These are phyloP conservation scores for Drosophila recens DNA, from an alignment of 2,888 invertebrate species.

Conservation along the genomic window DNA sequence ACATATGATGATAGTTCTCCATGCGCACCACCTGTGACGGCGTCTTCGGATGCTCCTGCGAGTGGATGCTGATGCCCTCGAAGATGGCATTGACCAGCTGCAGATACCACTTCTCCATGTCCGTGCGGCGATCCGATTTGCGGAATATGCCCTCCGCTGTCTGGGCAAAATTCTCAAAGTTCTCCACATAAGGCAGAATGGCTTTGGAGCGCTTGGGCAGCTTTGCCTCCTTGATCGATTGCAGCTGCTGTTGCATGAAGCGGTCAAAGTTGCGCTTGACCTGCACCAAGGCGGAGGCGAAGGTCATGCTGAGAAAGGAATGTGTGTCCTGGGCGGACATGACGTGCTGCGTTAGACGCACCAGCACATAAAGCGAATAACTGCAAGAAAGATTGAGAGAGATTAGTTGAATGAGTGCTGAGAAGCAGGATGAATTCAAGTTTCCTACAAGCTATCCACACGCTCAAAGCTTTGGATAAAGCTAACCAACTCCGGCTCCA, in stretches of 20 bases:
- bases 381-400: conserved; percentile 85
- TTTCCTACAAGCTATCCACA: conserved; percentile 93
- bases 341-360: conserved; percentile 96
- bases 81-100: conserved; percentile 93
- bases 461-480: conserved; percentile 95
- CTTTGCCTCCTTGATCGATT: conserved; percentile 91
- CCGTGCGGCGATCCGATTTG: conserved; percentile 93
- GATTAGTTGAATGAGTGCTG: neutral
- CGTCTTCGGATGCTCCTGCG: conserved; percentile 94
- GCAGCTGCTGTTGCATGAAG: conserved; percentile 93
- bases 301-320: conserved; percentile 94
- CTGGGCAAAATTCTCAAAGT: conserved; percentile 95
- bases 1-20: conserved; percentile 98
- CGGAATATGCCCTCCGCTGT: conserved; percentile 95
- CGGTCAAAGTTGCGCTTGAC: conserved; percentile 96
- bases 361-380: conserved; percentile 97
- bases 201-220: conserved; percentile 91
- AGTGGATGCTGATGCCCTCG: conserved; percentile 91
- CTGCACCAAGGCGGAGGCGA: conserved; percentile 93
- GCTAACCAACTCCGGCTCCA: conserved; percentile 94
- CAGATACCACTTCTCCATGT: conserved; percentile 96
- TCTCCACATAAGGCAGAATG: conserved; percentile 94
- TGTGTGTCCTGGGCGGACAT: conserved; percentile 95
- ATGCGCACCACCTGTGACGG: conserved; percentile 96
- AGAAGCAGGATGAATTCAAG: conserved; percentile 54